Evolutionary conservation across 2,888 invertebrate genomes (phyloP).

Genomic region (Erpobdella octoculata): DNA sequence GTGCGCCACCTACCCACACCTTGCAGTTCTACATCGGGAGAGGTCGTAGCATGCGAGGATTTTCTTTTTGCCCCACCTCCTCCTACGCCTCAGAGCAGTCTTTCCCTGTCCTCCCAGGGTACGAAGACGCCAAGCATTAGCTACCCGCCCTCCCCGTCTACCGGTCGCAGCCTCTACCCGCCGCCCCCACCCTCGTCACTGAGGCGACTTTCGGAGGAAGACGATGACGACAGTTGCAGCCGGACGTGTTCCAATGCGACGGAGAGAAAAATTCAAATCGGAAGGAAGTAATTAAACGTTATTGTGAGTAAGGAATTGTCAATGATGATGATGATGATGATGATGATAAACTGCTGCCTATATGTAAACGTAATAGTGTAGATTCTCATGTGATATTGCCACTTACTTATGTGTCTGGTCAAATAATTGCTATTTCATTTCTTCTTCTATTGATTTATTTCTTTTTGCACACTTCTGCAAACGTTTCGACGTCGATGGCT

Average conservation of each 20-base stretch:
- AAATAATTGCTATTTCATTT: background rate
- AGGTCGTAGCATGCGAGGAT: conserved; percentile 55
- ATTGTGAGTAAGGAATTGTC: background rate
- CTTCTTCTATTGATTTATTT: background rate
- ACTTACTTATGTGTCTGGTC: too few species aligned
- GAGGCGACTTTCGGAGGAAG: conserved; percentile 9
- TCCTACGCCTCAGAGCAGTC: conserved; percentile 68
- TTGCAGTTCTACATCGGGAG: conserved; percentile 15
- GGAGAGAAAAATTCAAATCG: too few species aligned
- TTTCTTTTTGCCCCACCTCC: conserved; percentile 67
- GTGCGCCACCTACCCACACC: conserved; percentile 24
- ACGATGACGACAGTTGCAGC: background rate
- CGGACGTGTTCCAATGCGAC: background rate
- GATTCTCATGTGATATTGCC: too few species aligned
- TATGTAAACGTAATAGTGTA: too few species aligned
- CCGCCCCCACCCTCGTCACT: conserved; percentile 72
- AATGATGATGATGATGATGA: background rate
- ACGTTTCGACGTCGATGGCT: background rate
- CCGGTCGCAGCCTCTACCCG: conserved; percentile 64
- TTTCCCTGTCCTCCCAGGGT: conserved; percentile 43
- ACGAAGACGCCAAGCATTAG: conserved; percentile 39
- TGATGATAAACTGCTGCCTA: background rate
- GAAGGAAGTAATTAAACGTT: background rate
- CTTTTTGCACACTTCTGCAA: background rate
- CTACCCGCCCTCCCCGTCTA: conserved; percentile 60